Evolutionary conservation across 1,140 invertebrate species (phyloP), one percentile per base, ranked within the genome.

Genomic region (Bombyx mandarina): DNA sequence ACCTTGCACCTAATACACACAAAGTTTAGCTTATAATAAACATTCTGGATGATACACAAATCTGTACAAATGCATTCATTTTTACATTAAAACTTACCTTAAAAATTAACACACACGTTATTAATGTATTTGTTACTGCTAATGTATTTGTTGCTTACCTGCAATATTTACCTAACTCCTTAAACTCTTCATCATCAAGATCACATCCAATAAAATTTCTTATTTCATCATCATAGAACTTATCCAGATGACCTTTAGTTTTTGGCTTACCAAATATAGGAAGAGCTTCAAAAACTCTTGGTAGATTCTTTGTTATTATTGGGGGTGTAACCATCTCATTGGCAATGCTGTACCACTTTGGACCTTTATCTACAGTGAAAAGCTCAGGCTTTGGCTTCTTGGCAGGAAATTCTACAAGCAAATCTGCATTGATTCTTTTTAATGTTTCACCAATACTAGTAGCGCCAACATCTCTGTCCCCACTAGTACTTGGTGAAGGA

Each of bases 161-260:
- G 62, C 79, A 82, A 55, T 74, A 77, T 6, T 62, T 60, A 9
- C 63, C 57, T 7, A 81, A 52, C n/a, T 78, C 72, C 45, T 67
- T 45, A 65, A 73, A 83, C 12, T 79, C 77, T 8, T 75, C 63
- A 67, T 81, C 71, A 57, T 56, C 70, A 9, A 79, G 54, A 60
- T 68, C 73, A 57, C 58, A 62, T 1, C 75, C 80, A 54, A 81
- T 70, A 75, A 66, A 81, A 45, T 77, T 71, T 55, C 67, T 72
- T 10, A 79, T 60, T 52, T 75, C 73, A 12, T 69, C 60, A n/a
- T 61, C 57, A 43, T 68, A 56, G 57, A 70, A 75, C 1, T 67
- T 46, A 6, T 69, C 50, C 9, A 78, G 51, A 6, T 64, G 56
- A 7, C 7, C 57, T 49, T 68, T 69, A 3, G 52, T 57, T 44